These are phyloP conservation scores for Festucalex cinctus DNA, from an alignment of 2,113 vertebrate genomes.

Conservation along the genomic window DNA sequence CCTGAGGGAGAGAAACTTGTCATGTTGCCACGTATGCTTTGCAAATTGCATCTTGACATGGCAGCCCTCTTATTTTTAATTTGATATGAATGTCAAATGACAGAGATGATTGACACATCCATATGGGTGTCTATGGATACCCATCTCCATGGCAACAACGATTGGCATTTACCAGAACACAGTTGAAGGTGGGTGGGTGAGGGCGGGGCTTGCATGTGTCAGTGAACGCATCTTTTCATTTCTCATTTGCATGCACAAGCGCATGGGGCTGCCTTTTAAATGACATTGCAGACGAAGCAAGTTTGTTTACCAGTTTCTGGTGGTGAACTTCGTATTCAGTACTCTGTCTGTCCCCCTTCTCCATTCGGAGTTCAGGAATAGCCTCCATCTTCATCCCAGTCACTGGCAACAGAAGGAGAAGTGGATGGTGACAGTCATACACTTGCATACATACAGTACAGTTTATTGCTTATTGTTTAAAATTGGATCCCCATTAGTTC, in stretches of 20 bases:
- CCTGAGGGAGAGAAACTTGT: constrained; percentile 56
- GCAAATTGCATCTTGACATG: not conserved
- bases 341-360: constrained; percentile 86
- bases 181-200: not conserved
- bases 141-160: constrained; percentile 66
- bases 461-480: too few species aligned
- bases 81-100: not conserved
- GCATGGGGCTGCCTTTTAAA: not conserved
- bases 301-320: constrained; percentile 85
- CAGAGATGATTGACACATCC: constrained; percentile 2
- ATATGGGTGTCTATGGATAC: constrained; percentile 46
- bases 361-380: constrained; percentile 90
- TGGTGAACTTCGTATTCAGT: constrained; percentile 94
- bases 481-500: too few species aligned
- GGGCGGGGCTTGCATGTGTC: constrained; percentile 6
- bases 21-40: not conserved
- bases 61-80: not conserved
- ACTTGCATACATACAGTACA: too few species aligned
- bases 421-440: constrained; percentile 34
- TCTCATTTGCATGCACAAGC: not conserved
- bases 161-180: constrained; percentile 40
- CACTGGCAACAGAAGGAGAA: constrained; percentile 66
- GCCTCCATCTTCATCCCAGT: constrained; percentile 90
- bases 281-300: not conserved
- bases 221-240: constrained; percentile 7